Evolutionary conservation across 2,113 vertebrate genomes (phyloP).

Genomic region (Spea multiplicata): DNA sequence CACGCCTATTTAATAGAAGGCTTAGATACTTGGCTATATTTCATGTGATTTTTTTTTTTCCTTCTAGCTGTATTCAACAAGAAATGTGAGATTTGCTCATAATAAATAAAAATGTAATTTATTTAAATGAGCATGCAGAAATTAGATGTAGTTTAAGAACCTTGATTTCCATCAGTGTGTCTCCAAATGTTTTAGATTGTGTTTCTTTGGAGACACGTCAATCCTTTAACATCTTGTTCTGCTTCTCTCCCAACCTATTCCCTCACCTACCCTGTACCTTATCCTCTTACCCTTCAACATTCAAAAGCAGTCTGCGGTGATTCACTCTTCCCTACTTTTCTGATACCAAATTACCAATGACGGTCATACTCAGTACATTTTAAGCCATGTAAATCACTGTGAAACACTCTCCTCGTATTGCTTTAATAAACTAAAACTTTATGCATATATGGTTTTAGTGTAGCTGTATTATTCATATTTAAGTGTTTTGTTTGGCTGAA

Average conservation of each 20-base stretch:
- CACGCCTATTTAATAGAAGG: not conserved
- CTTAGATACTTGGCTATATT: conserved; percentile 16
- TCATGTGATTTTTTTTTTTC: conserved; percentile 10
- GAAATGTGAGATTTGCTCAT: conserved; percentile 40
- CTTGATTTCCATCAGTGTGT: not conserved
- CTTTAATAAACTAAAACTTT: conserved; percentile 36
- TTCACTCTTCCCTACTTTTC: not conserved
- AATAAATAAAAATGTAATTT: conserved; percentile 32
- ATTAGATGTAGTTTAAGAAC: conserved; percentile 4
- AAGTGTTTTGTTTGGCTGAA: not conserved
- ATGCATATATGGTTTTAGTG: not conserved
- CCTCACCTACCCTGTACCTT: not conserved
- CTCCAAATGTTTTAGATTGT: not conserved
- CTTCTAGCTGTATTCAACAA: conserved; percentile 19
- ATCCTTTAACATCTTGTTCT: not conserved
- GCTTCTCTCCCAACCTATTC: not conserved
- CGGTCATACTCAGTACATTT: conserved; percentile 9
- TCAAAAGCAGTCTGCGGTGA: not conserved
- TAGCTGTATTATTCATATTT: not conserved
- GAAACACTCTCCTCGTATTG: conserved; percentile 33
- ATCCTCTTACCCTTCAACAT: no score
- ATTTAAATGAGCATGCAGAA: conserved; percentile 31
- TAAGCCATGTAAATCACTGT: conserved; percentile 27
- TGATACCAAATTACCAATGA: not conserved
- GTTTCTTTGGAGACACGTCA: not conserved